These are phyloP conservation scores for Cettia cetti DNA, from an alignment of 2,113 vertebrate genomes.

Conservation along the genomic window DNA sequence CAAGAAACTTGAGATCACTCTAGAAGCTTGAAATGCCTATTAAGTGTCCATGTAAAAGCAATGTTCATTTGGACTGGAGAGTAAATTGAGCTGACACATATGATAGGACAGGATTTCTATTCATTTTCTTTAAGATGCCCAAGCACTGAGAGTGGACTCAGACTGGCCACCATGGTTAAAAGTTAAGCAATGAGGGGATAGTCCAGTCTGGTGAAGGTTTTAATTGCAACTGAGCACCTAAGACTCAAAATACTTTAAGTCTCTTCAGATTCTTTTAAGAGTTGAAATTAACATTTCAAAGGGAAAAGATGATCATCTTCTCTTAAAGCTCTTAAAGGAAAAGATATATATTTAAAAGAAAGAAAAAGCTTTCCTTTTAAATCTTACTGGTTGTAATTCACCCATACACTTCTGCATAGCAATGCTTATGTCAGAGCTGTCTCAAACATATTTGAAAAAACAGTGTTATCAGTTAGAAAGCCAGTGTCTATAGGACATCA, in stretches of 20 bases:
- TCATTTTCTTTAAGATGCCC: neutral
- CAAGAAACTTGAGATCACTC: neutral
- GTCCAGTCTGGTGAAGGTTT: neutral
- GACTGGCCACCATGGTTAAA: neutral
- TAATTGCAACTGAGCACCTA: neutral
- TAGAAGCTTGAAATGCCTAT: neutral
- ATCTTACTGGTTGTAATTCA: neutral
- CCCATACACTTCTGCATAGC: neutral
- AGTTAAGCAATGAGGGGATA: neutral
- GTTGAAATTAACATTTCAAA: neutral
- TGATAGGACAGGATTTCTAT: neutral
- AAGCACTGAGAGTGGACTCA: neutral
- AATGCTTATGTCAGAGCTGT: neutral
- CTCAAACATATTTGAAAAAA: neutral
- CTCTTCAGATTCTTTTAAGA: neutral
- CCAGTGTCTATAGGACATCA: neutral
- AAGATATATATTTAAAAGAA: neutral
- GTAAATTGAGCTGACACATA: neutral
- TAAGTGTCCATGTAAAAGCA: neutral
- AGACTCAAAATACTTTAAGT: neutral
- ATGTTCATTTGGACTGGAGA: neutral
- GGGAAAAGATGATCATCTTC: neutral
- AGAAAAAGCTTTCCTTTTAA: neutral
- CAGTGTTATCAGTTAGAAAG: neutral
- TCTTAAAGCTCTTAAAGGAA: neutral